These are phyloP conservation scores for Macaria notata DNA, from an alignment of 2,888 invertebrate genomes.

Conservation along the genomic window DNA sequence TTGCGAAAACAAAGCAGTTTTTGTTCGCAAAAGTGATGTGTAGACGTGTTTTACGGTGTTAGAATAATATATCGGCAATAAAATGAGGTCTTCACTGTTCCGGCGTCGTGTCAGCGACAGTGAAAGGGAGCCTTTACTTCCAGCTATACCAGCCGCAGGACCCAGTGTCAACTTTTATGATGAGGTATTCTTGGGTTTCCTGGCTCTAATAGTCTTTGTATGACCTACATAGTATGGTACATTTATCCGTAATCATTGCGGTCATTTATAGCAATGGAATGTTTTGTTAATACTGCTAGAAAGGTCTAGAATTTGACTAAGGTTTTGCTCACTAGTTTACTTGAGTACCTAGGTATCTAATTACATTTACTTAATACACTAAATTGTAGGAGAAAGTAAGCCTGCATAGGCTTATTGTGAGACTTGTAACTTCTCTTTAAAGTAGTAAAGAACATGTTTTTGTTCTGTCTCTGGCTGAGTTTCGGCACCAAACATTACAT, in stretches of 20 bases:
- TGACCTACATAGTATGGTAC: background rate
- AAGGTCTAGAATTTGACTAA: too few relatives aligned
- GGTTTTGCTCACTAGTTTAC: too few relatives aligned
- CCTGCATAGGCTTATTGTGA: too few relatives aligned
- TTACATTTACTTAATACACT: too few relatives aligned
- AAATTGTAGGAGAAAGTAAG: too few relatives aligned
- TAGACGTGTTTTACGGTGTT: conserved; percentile 21
- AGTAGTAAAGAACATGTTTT: too few relatives aligned
- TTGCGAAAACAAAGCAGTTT: conserved; percentile 16
- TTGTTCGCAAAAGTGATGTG: conserved; percentile 6
- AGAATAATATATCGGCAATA: conserved; percentile 35
- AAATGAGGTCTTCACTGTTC: conserved; percentile 61
- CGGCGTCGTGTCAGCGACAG: conserved; percentile 49
- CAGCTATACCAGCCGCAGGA: conserved; percentile 50
- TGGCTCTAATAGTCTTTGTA: background rate
- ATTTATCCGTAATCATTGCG: background rate
- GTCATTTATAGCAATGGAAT: too few relatives aligned
- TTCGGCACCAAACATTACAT: too few relatives aligned
- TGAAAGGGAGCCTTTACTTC: conserved; percentile 62
- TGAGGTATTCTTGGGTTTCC: conserved; percentile 48
- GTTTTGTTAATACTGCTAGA: too few relatives aligned
- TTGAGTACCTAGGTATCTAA: too few relatives aligned
- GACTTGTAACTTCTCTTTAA: too few relatives aligned
- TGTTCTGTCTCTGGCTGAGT: too few relatives aligned
- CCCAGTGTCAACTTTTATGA: conserved; percentile 40